phyloP scores from a whole-genome alignment of 2,888 invertebrate genomes.

The Temnothorax unifasciatus region DNA sequence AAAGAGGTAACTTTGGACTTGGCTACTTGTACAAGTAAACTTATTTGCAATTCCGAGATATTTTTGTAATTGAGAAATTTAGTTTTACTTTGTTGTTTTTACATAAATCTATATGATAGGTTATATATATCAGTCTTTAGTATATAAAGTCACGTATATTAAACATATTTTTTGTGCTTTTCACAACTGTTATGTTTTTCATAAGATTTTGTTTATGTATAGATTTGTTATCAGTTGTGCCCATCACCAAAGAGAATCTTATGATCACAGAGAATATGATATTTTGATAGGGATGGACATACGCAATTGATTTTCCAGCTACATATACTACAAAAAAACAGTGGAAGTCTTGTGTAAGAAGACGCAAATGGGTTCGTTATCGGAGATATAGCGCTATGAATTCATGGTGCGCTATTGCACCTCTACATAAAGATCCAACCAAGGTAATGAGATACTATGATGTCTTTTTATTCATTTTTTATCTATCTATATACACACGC shows the following conservation, averaged over 20 bases:
- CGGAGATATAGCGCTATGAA: constrained; percentile 95
- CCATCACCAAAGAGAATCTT: constrained; percentile 64
- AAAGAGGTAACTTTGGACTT: too few relatives aligned
- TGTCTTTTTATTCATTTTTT: neutral
- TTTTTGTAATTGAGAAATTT: neutral
- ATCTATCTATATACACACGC: neutral
- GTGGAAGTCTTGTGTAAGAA: constrained; percentile 96
- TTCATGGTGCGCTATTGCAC: constrained; percentile 97
- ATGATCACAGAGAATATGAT: constrained; percentile 74
- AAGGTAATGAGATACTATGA: constrained; percentile 86
- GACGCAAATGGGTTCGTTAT: constrained; percentile 96
- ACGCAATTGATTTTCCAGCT: constrained; percentile 96
- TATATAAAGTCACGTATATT: constrained; percentile 13
- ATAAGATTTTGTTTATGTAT: constrained; percentile 64
- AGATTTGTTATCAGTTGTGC: constrained; percentile 70
- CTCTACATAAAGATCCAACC: constrained; percentile 95
- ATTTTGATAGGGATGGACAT: constrained; percentile 92
- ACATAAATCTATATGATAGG: neutral
- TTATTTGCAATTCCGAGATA: neutral
- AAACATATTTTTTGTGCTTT: constrained; percentile 18
- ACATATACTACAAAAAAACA: constrained; percentile 93
- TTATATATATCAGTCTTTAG: neutral
- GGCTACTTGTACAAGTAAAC: too few relatives aligned
- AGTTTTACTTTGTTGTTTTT: neutral
- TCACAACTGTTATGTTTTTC: constrained; percentile 59